Evolutionary conservation across 2,888 invertebrate species (phyloP).

Genomic region (Alviniconcha strummeri): DNA sequence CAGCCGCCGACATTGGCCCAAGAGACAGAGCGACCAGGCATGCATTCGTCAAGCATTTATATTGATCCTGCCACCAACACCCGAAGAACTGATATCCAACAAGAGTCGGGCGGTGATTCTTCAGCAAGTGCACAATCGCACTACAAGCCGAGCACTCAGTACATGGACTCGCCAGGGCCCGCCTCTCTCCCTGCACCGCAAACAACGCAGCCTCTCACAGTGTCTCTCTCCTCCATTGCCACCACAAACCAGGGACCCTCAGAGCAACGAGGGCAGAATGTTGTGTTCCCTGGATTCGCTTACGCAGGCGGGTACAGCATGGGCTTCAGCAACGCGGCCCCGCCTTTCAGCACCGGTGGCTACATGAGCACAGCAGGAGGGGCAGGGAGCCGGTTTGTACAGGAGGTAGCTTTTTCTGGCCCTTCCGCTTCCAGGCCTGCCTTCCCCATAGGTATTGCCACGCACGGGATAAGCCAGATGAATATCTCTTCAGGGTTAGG

Average conservation of each 20-base stretch:
- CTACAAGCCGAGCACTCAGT: neutral
- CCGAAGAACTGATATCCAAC: conserved; percentile 5
- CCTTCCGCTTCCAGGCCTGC: conserved; percentile 7
- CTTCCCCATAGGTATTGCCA: conserved; percentile 4
- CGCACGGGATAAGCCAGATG: conserved; percentile 15
- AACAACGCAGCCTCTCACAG: conserved; percentile 25
- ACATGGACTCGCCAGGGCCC: conserved; percentile 16
- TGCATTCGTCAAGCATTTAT: conserved; percentile 32
- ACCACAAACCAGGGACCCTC: neutral
- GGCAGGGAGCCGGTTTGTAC: neutral
- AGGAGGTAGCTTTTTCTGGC: neutral
- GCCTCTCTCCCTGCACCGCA: neutral
- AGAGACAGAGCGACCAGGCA: conserved; percentile 17
- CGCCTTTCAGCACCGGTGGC: neutral
- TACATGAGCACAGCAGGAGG: neutral
- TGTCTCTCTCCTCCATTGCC: conserved; percentile 24
- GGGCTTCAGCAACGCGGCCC: conserved; percentile 5
- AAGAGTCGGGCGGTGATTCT: conserved; percentile 20
- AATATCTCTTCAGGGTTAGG: conserved; percentile 7
- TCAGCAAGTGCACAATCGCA: conserved; percentile 15
- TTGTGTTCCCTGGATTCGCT: conserved; percentile 2
- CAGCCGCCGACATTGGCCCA: conserved; percentile 6
- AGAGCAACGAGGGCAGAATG: neutral
- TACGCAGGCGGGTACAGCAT: conserved; percentile 13
- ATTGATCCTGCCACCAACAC: conserved; percentile 25